These are phyloP conservation scores for Synodontis membranacea DNA, from an alignment of 2,113 vertebrate species.

Conservation along the genomic window DNA sequence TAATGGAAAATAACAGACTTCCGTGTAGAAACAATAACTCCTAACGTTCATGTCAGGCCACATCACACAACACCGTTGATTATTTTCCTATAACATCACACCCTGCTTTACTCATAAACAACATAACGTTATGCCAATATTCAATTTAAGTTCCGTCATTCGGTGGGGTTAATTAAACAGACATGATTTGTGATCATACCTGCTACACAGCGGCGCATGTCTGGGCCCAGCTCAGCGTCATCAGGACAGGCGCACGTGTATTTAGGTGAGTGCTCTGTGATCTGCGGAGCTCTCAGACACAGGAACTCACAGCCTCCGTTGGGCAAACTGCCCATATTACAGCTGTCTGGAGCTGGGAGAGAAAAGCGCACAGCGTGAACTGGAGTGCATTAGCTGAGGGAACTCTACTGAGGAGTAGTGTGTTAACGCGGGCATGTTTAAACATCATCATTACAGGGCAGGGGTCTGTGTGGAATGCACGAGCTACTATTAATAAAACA, in stretches of 20 bases:
- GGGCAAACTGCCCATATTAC: slow-evolving; percentile 84
- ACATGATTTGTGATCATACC: slow-evolving; percentile 67
- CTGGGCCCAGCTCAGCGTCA: slow-evolving; percentile 87
- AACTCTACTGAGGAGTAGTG: neutral
- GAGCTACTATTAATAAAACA: slow-evolving; percentile 2
- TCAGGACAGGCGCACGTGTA: slow-evolving; percentile 96
- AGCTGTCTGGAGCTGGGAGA: slow-evolving; percentile 82
- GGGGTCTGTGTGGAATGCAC: neutral
- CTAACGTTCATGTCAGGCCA: neutral
- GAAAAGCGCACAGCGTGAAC: slow-evolving; percentile 2
- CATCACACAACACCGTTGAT: neutral
- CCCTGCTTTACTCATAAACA: neutral
- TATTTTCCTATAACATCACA: neutral
- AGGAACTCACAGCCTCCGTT: slow-evolving; percentile 96
- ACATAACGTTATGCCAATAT: neutral
- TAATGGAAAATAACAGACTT: too few species aligned
- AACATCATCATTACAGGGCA: slow-evolving; percentile 18
- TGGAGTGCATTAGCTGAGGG: neutral
- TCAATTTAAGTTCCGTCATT: neutral
- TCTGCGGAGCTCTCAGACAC: slow-evolving; percentile 93
- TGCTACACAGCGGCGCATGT: slow-evolving; percentile 90
- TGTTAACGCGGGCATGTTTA: neutral
- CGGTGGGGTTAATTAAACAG: neutral
- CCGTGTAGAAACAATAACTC: neutral
- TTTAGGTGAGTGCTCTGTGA: slow-evolving; percentile 88